Base-by-base conservation (phyloP, 2,888 invertebrate genomes). In the Pterostichus niger region DNA sequence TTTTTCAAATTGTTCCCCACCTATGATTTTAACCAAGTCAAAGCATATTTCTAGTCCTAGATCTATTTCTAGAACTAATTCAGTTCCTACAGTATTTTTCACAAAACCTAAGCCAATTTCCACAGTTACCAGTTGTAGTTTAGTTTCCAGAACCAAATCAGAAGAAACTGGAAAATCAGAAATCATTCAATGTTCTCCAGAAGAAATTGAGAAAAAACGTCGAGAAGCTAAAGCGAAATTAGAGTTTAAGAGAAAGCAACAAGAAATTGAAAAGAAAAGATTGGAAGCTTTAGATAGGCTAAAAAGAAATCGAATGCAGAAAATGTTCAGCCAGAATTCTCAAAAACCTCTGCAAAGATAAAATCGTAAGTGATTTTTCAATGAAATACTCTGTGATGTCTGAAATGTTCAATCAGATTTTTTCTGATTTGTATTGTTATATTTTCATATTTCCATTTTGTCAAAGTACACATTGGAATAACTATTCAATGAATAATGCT, bases 181-280 rank as follows among this genome's bases (percentile, higher is more conserved):
- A 5, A 56, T 35, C 17, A 90, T 90, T 85, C 89, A 89, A 87
- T 92, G 92, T 86, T 92, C 92, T 24, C 91, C 92, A 49, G 92
- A 92, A 84, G 93, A 94, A 89, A 94, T 94, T 75, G 92, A 93
- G 87, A 91, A 89, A 86, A 94, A 94, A 86, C 91, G 93, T 84
- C 88, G 91, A 84, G 91, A 92, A 86, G 94, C 94, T 0, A 90
- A 92, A 87, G 93, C 93, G 86, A 93, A 91, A 86, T 89, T 93
- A 13, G 88, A 93, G 85, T 91, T 92, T 0, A 93, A 92, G 87
- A 88, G 86, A 84, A 88, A 88, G 84, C 82, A 86, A 33, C 89
- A 90, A 85, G 91, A 91, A 86, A 91, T 91, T 61, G 91, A 91
- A 85, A 88, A 87, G 83, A 91, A 91, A 84, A 87, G 91, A 78